Evolutionary conservation across 2,113 vertebrate genomes (phyloP).

Genomic region (Protobothrops mucrosquamatus): DNA sequence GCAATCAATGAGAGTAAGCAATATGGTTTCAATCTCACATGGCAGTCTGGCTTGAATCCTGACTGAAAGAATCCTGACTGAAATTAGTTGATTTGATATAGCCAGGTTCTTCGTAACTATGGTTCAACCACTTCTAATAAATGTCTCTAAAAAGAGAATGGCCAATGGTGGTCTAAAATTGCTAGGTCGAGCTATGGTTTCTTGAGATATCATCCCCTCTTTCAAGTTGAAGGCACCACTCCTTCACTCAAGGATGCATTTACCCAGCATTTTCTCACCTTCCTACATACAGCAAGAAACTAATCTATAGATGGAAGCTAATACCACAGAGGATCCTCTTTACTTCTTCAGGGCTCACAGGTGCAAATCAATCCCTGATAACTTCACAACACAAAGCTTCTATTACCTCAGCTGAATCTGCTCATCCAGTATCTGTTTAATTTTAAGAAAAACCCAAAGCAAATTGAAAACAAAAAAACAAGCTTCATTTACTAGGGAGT

Average conservation of each 20-base stretch:
- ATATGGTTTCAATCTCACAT: background rate
- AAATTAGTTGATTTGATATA: background rate
- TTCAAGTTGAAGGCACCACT: background rate
- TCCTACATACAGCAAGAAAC: background rate
- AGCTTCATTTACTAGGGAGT: background rate
- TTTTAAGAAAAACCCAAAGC: background rate
- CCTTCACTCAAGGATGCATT: background rate
- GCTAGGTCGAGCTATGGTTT: background rate
- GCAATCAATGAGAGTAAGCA: background rate
- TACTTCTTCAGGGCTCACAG: background rate
- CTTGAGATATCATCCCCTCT: background rate
- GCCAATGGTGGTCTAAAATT: background rate
- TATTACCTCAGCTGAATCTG: background rate
- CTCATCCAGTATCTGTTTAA: background rate
- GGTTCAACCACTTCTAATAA: background rate
- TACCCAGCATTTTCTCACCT: background rate
- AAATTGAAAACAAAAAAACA: conserved; percentile 3
- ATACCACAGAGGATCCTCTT: background rate
- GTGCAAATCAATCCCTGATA: background rate
- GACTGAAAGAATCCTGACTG: background rate
- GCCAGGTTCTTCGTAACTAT: background rate
- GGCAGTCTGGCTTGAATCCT: background rate
- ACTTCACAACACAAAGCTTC: background rate
- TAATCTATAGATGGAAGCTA: background rate
- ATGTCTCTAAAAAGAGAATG: background rate